Conservation (phyloP, 2,888 invertebrate species). For the Lasioglossum leucozonium region DNA sequence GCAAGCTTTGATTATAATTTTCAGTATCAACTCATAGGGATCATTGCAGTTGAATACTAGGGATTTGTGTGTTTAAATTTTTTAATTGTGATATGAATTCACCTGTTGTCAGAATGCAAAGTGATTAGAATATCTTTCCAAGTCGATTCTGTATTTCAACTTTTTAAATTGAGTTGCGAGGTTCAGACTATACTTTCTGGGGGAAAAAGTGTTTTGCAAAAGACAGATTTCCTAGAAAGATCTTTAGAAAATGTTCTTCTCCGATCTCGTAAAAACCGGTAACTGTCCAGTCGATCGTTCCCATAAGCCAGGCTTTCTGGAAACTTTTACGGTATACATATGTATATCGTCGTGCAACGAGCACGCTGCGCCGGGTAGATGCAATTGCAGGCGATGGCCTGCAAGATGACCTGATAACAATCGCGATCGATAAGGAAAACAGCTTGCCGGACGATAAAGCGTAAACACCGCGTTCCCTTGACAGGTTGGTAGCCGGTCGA, state of each 20-base stretch:
- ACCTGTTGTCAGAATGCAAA: background rate
- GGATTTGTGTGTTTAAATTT: no score
- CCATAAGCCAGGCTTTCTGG: slow-evolving; percentile 15
- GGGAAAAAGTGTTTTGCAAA: no score
- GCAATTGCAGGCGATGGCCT: slow-evolving; percentile 67
- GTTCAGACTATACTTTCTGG: background rate
- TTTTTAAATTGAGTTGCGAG: background rate
- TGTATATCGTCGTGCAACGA: background rate
- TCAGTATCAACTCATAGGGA: background rate
- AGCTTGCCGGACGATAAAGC: slow-evolving; percentile 70
- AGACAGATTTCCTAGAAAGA: background rate
- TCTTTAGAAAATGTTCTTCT: background rate
- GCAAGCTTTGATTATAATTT: background rate
- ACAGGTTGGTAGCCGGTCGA: slow-evolving; percentile 50
- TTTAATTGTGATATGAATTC: background rate
- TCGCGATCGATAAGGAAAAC: slow-evolving; percentile 74
- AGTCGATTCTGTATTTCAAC: no score
- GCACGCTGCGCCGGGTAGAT: slow-evolving; percentile 57
- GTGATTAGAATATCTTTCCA: background rate
- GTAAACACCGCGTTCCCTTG: slow-evolving; percentile 69
- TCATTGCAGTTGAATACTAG: background rate
- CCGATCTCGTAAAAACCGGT: slow-evolving; percentile 11
- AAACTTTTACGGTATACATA: slow-evolving; percentile 39
- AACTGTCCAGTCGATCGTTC: slow-evolving; percentile 16
- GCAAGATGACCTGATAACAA: slow-evolving; percentile 73